Evolutionary conservation across 2,113 vertebrate genomes (phyloP).

Genomic region (Callaeas wilsoni): DNA sequence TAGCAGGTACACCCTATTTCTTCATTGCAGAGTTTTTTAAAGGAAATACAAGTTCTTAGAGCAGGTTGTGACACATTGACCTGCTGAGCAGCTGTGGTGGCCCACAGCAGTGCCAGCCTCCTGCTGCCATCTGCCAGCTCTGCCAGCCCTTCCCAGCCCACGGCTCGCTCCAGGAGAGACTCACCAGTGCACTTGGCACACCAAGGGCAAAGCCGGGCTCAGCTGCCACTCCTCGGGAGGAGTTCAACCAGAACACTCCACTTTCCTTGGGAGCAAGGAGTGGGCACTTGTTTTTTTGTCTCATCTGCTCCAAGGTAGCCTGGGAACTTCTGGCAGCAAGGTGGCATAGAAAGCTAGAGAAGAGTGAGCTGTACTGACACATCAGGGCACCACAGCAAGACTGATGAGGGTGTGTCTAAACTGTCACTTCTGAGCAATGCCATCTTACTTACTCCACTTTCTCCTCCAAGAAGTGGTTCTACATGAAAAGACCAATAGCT

Average conservation of each 20-base stretch:
- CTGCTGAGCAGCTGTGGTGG: neutral
- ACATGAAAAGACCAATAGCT: neutral
- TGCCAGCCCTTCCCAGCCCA: neutral
- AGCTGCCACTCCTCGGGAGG: neutral
- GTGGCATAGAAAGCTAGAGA: neutral
- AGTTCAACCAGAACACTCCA: neutral
- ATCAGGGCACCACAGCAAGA: neutral
- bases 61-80: neutral
- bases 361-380: neutral
- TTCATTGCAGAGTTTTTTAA: neutral
- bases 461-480: neutral
- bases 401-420: neutral
- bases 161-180: fast-evolving
- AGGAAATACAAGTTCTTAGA: neutral
- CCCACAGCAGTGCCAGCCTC: neutral
- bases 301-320: neutral
- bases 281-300: no score
- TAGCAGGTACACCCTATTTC: neutral
- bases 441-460: neutral
- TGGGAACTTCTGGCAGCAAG: neutral
- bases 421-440: neutral
- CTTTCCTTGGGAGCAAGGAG: neutral
- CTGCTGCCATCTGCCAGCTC: neutral
- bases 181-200: fast-evolving
- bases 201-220: neutral